A percentile compares a stretch with the other conserved stretches of the same genome.
These are phyloP conservation scores for Pachymerium ferrugineum DNA, from an alignment of 2,888 invertebrate genomes.

Conservation along the genomic window DNA sequence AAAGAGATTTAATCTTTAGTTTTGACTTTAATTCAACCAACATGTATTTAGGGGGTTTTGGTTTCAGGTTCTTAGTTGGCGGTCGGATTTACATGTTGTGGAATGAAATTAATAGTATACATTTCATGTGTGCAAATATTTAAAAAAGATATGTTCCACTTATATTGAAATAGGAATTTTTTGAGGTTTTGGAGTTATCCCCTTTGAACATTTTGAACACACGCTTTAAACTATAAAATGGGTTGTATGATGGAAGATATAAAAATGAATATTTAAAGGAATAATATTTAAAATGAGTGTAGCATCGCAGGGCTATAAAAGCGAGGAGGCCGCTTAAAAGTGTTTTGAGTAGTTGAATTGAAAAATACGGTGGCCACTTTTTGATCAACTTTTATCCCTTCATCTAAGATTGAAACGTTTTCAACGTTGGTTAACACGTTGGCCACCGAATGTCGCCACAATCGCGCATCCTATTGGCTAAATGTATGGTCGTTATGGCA, in stretches of 20 bases:
- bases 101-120: too few species aligned
- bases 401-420: conserved; percentile 18
- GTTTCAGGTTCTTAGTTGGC: too few species aligned
- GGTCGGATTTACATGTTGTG: too few species aligned
- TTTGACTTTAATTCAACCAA: too few species aligned
- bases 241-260: not conserved
- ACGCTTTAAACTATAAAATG: not conserved
- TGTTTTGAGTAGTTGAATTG: not conserved
- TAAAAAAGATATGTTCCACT: too few species aligned
- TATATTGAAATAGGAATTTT: too few species aligned
- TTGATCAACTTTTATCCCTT: conserved; percentile 9
- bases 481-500: not conserved
- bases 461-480: not conserved
- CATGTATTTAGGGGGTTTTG: too few species aligned
- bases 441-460: not conserved
- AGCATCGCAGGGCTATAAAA: not conserved
- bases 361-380: not conserved
- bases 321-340: not conserved
- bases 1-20: too few species aligned
- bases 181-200: not conserved
- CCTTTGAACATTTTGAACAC: not conserved
- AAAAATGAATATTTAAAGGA: conserved; percentile 9
- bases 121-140: too few species aligned
- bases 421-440: conserved; percentile 6
- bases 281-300: not conserved